A percentile compares a stretch with the other conserved stretches of the same genome.
phyloP scores from a whole-genome alignment of 2,888 invertebrate genomes.

The Hydroisotoma schaefferi region DNA sequence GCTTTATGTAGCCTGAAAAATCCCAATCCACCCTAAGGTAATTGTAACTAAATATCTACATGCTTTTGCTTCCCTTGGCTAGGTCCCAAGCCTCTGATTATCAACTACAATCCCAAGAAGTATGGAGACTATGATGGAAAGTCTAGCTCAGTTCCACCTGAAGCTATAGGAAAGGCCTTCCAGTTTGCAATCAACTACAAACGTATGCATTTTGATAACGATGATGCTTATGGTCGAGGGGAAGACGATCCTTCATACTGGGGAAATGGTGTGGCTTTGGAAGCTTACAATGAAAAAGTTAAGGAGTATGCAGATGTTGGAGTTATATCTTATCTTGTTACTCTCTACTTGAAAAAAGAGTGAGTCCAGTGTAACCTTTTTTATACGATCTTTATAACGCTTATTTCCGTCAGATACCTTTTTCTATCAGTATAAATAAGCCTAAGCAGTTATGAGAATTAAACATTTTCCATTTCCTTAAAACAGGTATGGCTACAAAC shows the following conservation, averaged over 20 bases:
- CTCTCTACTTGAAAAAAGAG: constrained; percentile 38
- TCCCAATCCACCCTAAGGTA: neutral
- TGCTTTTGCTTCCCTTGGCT: constrained; percentile 7
- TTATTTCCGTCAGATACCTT: too few species aligned
- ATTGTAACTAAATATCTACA: too few species aligned
- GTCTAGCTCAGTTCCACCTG: constrained; percentile 24
- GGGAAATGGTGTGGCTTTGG: constrained; percentile 43
- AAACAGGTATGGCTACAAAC: constrained; percentile 44
- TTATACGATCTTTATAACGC: too few species aligned
- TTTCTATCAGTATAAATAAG: too few species aligned
- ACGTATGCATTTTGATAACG: constrained; percentile 32
- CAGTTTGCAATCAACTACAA: constrained; percentile 34
- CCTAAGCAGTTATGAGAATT: too few species aligned
- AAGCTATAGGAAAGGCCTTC: constrained; percentile 35
- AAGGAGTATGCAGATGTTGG: constrained; percentile 36
- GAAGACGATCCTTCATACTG: constrained; percentile 48
- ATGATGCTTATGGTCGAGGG: constrained; percentile 34
- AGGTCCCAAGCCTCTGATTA: constrained; percentile 26
- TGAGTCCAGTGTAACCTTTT: constrained; percentile 22
- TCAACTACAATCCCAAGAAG: constrained; percentile 35
- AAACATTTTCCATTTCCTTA: neutral
- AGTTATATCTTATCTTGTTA: constrained; percentile 34
- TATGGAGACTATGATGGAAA: constrained; percentile 37
- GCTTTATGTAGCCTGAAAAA: too few species aligned
- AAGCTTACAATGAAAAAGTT: constrained; percentile 29